Evolutionary conservation across 2,797 vertebrate genomes (phyloP).

Genomic region (Remorina albescens): DNA sequence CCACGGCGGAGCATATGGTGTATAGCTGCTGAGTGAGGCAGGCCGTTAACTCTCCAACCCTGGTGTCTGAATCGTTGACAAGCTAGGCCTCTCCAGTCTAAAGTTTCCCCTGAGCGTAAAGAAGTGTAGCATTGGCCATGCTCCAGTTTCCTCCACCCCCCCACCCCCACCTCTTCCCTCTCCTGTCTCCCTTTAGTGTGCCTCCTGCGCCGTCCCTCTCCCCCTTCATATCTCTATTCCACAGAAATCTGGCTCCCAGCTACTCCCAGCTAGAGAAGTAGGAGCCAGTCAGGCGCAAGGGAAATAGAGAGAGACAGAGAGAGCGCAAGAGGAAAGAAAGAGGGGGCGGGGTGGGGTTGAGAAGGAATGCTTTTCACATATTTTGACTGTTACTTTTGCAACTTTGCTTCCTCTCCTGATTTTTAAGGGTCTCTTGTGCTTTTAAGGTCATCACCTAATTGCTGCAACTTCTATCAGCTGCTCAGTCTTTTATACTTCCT

Average conservation of each 20-base stretch:
- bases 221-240: conserved; percentile 81
- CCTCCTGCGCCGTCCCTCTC: conserved; percentile 77
- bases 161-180: conserved; percentile 5
- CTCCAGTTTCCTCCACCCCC: conserved; percentile 78
- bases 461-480: conserved; percentile 32
- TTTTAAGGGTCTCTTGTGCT: conserved; percentile 43
- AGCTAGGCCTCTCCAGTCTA: conserved; percentile 67
- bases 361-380: conserved; percentile 78
- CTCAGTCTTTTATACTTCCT: conserved; percentile 19
- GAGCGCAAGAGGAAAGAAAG: conserved; percentile 56
- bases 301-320: conserved; percentile 69
- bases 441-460: conserved; percentile 45
- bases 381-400: conserved; percentile 77
- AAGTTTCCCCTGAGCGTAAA: conserved; percentile 76
- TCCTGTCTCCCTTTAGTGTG: conserved; percentile 60
- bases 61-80: conserved; percentile 71
- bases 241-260: conserved; percentile 86
- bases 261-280: conserved; percentile 71
- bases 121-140: conserved; percentile 75
- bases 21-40: conserved; percentile 38
- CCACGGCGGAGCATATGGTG: conserved; percentile 22
- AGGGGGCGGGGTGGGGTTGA: conserved; percentile 58
- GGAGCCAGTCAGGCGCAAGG: conserved; percentile 66
- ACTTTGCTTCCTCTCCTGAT: conserved; percentile 73
- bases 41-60: conserved; percentile 59